These are phyloP conservation scores for Danionella cerebrum DNA, from an alignment of 2,113 vertebrate species.

Conservation along the genomic window DNA sequence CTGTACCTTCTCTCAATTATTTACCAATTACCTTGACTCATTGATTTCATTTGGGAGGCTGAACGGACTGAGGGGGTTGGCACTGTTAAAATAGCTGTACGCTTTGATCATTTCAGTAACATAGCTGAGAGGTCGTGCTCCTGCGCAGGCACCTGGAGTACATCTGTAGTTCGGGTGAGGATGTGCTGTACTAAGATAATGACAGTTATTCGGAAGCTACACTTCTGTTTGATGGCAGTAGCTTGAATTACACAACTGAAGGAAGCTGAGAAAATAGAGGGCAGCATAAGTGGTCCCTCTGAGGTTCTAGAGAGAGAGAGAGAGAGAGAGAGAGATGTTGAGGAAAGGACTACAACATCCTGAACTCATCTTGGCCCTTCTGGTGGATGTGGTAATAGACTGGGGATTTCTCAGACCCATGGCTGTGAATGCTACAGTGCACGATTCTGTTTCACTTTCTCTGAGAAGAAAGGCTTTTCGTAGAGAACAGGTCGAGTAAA, in stretches of 20 bases:
- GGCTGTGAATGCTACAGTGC: neutral
- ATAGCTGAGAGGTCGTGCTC: conserved; percentile 32
- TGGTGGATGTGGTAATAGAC: conserved; percentile 24
- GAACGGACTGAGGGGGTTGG: neutral
- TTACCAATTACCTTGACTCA: neutral
- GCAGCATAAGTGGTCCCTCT: conserved; percentile 1
- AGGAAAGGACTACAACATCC: neutral
- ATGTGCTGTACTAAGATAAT: conserved; percentile 47
- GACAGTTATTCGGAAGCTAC: conserved; percentile 44
- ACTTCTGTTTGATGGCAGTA: conserved; percentile 36
- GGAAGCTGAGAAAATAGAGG: neutral
- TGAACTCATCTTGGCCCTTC: conserved; percentile 27
- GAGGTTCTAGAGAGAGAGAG: neutral
- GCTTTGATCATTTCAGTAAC: conserved; percentile 7
- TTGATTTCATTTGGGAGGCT: neutral
- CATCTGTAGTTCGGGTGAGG: conserved; percentile 29
- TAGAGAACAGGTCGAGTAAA: neutral
- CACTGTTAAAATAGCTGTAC: neutral
- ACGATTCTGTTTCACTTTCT: neutral
- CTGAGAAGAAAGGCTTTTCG: neutral
- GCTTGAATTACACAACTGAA: conserved; percentile 33
- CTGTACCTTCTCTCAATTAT: neutral
- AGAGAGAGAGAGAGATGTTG: neutral
- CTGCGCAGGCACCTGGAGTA: conserved; percentile 47
- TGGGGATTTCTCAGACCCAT: conserved; percentile 18